Evolutionary conservation across 2,888 invertebrate genomes (phyloP).

Genomic region (Cosmopolites sordidus): DNA sequence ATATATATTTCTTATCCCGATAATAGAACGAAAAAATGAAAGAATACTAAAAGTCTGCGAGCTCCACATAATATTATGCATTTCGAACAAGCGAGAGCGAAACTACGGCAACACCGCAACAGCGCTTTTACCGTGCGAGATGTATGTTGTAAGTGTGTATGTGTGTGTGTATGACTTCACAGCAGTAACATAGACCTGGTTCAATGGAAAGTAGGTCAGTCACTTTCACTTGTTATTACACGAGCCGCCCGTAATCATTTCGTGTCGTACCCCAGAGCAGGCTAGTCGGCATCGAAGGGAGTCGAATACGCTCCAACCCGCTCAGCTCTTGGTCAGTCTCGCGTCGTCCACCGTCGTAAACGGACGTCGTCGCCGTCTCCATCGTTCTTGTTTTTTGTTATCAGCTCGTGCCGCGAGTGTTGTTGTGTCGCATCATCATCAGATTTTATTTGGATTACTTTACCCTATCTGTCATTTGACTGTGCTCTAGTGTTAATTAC

Average conservation of each 20-base stretch:
- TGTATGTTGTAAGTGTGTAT: conserved; percentile 42
- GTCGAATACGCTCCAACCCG: conserved; percentile 9
- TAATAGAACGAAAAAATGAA: too few species aligned
- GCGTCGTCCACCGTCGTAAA: conserved; percentile 9
- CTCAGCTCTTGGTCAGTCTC: conserved; percentile 18
- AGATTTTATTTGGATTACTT: conserved; percentile 7
- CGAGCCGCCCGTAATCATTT: conserved; percentile 70
- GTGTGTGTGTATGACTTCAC: conserved; percentile 46
- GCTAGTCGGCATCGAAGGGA: conserved; percentile 29
- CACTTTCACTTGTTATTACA: conserved; percentile 88
- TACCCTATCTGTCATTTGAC: not conserved
- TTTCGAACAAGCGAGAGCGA: not conserved
- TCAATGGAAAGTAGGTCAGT: conserved; percentile 88
- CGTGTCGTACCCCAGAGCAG: conserved; percentile 62
- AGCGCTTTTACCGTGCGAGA: conserved; percentile 24
- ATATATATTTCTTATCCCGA: too few species aligned
- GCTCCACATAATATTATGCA: too few species aligned
- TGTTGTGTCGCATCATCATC: conserved; percentile 4
- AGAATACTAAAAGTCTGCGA: too few species aligned
- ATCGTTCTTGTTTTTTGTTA: conserved; percentile 4
- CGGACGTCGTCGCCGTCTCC: conserved; percentile 14
- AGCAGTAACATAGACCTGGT: conserved; percentile 84
- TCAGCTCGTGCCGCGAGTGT: conserved; percentile 18
- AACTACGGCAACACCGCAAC: conserved; percentile 18
- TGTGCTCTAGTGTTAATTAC: too few species aligned